A percentile compares a stretch with the other conserved stretches of the same genome.
These are phyloP conservation scores for Tupaia tana DNA, from an alignment of 2,113 vertebrate species.

Conservation along the genomic window DNA sequence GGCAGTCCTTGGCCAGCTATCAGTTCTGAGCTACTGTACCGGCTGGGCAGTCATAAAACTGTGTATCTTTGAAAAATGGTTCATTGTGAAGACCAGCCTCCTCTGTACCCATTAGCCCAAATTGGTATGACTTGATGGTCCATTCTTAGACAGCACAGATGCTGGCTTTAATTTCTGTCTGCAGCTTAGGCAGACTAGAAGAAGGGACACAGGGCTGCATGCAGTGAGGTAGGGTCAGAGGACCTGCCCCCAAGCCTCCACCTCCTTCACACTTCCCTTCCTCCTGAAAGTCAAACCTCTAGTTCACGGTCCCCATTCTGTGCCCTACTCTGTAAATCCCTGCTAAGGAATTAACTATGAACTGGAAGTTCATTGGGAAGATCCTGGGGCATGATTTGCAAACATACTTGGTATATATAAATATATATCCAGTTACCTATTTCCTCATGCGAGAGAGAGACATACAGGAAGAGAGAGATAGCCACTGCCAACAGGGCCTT, in stretches of 20 bases:
- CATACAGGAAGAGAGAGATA: no score
- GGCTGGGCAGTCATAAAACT: conserved; percentile 66
- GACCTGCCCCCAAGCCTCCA: neutral
- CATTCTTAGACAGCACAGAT: neutral
- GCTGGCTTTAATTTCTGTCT: conserved; percentile 16
- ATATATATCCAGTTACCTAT: no score
- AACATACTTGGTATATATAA: neutral
- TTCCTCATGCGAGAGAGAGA: no score
- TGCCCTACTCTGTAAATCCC: neutral
- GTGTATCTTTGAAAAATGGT: conserved; percentile 65
- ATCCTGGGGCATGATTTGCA: neutral
- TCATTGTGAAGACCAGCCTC: conserved; percentile 34
- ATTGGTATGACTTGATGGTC: conserved; percentile 43
- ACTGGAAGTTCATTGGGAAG: conserved; percentile 44
- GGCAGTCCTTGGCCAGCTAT: conserved; percentile 59
- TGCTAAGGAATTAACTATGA: conserved; percentile 14
- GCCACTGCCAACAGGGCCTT: no score
- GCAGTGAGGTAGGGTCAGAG: neutral
- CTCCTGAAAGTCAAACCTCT: neutral
- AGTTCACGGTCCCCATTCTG: neutral
- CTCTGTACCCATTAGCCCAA: conserved; percentile 54
- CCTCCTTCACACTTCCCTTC: neutral
- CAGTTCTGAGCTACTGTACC: conserved; percentile 69
- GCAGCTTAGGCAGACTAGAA: neutral
- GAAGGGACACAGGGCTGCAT: neutral